These are phyloP conservation scores for Delichon dasypus DNA, from an alignment of 2,797 vertebrate species.

Conservation along the genomic window DNA sequence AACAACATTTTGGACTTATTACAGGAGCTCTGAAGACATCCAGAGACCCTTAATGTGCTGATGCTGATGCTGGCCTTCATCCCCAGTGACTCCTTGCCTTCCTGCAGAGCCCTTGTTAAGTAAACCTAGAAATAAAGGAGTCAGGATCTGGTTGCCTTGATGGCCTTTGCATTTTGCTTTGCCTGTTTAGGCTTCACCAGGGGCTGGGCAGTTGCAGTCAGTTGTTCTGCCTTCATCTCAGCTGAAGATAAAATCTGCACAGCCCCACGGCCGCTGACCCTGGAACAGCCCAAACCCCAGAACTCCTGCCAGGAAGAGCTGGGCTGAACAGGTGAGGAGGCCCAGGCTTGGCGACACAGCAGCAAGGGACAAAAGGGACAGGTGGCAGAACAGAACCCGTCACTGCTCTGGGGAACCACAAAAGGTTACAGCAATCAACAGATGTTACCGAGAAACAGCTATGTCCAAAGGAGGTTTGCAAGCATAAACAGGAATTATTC, in stretches of 20 bases:
- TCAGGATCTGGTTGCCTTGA: background rate
- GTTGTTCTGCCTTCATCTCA: background rate
- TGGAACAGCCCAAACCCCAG: background rate
- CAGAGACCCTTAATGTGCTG: fast-evolving
- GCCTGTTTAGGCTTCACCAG: background rate
- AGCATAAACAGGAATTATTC: background rate
- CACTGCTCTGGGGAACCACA: background rate
- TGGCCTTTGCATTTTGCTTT: background rate
- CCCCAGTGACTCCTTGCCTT: background rate
- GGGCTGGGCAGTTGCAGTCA: background rate
- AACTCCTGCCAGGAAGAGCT: fast-evolving
- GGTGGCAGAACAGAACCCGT: background rate
- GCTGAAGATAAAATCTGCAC: fast-evolving
- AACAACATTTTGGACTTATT: background rate
- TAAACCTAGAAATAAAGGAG: background rate
- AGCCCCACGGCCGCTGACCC: background rate
- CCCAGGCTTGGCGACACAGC: background rate
- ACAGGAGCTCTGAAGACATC: background rate
- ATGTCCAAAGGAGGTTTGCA: background rate
- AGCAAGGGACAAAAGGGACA: background rate
- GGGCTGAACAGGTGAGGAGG: background rate
- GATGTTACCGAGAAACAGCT: background rate
- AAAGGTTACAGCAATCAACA: background rate
- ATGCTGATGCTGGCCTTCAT: background rate
- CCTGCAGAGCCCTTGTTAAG: no score